Evolutionary conservation across 2,113 vertebrate species (phyloP), one percentile per base, ranked within the genome.

Genomic region (Anolis carolinensis): DNA sequence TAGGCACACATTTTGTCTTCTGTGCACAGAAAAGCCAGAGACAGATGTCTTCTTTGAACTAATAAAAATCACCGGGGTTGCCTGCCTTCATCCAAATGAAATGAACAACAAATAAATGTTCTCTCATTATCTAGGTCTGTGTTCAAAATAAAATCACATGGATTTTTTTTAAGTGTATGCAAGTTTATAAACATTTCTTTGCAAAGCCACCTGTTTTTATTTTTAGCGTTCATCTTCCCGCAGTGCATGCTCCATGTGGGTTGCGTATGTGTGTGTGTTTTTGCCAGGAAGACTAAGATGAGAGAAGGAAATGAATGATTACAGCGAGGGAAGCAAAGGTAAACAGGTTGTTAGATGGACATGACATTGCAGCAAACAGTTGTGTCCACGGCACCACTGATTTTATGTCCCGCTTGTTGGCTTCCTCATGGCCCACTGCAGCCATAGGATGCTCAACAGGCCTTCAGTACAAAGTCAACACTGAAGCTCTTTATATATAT

Each of bases 21-120:
- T 44, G 59, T 55, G 16, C 91, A 7, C 63, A 48, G 62, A 71
- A 34, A 70, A n/a, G 18, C 67, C 21, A 34, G 81, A 88, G 78
- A 10, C 48, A 77, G 32, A 27, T 73, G 55, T 79, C 52, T 27
- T 81, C 63, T 44, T 39, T 79, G 14, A 59, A 59, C 20, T 0
- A 83, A 62, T 65, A 59, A 52, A 84, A 84, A 48, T 30, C 1
- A 30, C 0, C 2, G 44, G 9, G 9, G 3, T 2, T 2, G 34
- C 3, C 67, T 30, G 27, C 21, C 18, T 20, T 85, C 74, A 11
- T 5, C 68, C 34, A 21, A 62, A 11, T 21, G 32, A 79, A 62
- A 11, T 32, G 32, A 79, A 20, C 13, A 79, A 79, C 8, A 39
- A 36, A 25, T 44, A 21, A 59, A 44, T 55, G 39, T 83, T 83